Evolutionary conservation across 2,797 vertebrate species (phyloP).

Genomic region (Thunnus albacares): DNA sequence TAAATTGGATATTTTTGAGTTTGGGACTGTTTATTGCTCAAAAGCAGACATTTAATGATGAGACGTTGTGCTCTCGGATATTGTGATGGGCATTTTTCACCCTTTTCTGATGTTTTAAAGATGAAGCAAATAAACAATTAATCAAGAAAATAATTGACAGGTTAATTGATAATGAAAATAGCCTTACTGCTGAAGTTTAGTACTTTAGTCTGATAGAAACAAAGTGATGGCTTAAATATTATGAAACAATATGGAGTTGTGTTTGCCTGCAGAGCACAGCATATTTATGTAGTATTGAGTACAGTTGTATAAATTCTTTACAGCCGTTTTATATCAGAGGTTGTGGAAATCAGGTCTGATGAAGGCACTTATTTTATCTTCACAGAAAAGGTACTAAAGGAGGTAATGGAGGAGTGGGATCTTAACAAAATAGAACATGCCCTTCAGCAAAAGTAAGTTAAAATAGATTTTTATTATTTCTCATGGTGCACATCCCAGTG

Average conservation of each 20-base stretch:
- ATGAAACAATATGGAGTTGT: neutral
- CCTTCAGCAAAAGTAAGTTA: neutral
- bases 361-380: neutral
- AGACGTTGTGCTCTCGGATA: no score
- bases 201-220: neutral
- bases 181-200: neutral
- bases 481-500: neutral
- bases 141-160: no score
- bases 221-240: neutral
- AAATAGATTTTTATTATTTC: neutral
- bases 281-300: neutral
- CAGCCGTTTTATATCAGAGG: no score
- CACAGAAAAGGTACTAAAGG: neutral
- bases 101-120: no score
- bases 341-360: neutral
- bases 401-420: neutral
- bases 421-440: neutral
- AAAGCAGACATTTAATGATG: no score
- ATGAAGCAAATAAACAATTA: no score
- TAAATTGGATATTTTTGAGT: no score
- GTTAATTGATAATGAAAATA: no score
- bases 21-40: no score
- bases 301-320: no score
- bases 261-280: neutral
- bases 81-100: no score